Percentiles rank a stretch among this genome's conserved stretches.
Evolutionary conservation across 2,113 vertebrate species (phyloP).

Genomic region (Polyodon spathula): DNA sequence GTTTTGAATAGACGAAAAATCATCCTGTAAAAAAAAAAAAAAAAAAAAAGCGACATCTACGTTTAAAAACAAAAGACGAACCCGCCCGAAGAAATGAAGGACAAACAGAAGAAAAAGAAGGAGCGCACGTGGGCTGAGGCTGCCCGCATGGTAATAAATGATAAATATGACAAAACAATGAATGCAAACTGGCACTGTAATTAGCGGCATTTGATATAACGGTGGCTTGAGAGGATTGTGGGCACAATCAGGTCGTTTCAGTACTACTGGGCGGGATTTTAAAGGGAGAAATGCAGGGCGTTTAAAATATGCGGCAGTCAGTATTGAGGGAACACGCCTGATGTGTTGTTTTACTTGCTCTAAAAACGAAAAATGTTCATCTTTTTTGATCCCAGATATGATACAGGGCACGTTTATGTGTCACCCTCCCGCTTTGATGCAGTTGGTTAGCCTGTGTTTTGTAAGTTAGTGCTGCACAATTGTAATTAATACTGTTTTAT

Average conservation of each 20-base stretch:
- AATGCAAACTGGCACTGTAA: too few relatives aligned
- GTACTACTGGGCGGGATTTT: conserved; percentile 6
- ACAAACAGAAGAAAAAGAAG: conserved; percentile 86
- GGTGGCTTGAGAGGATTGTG: too few relatives aligned
- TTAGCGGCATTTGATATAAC: too few relatives aligned
- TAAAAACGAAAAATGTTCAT: too few relatives aligned
- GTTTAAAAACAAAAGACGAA: background rate
- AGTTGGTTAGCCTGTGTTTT: too few relatives aligned
- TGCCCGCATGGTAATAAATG: conserved; percentile 73
- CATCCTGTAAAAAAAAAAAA: too few relatives aligned
- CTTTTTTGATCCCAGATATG: too few relatives aligned
- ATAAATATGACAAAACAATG: background rate
- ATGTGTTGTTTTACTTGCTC: background rate
- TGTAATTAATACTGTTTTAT: too few relatives aligned
- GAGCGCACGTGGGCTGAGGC: conserved; percentile 96
- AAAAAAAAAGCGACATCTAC: background rate
- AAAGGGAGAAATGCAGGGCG: background rate
- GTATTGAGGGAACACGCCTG: background rate
- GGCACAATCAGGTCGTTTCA: background rate
- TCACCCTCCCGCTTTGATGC: too few relatives aligned
- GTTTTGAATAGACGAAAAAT: too few relatives aligned
- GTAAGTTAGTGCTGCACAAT: too few relatives aligned
- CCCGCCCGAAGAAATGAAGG: conserved; percentile 66
- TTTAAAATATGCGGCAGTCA: background rate
- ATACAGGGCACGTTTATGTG: too few relatives aligned